These are phyloP conservation scores for Isoperla grammatica DNA, from an alignment of 2,888 invertebrate species.

Conservation along the genomic window DNA sequence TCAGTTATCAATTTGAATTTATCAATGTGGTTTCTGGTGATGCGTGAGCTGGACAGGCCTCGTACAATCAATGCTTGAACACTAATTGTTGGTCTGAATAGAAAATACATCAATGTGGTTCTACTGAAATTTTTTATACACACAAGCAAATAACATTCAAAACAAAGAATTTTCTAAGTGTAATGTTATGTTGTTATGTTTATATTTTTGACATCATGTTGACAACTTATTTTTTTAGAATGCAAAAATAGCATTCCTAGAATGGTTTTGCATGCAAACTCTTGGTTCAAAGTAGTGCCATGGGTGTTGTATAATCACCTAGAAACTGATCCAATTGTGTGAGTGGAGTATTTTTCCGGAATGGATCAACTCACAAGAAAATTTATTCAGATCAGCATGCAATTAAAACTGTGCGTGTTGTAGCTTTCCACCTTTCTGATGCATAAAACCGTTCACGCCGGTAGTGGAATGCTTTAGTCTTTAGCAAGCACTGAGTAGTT, in stretches of 20 bases:
- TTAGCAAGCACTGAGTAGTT: too few relatives aligned
- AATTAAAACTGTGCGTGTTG: too few relatives aligned
- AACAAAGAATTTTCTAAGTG: slow-evolving; percentile 34
- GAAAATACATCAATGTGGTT: slow-evolving; percentile 13
- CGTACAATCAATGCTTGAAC: background rate
- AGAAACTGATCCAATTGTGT: too few relatives aligned
- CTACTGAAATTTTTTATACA: background rate
- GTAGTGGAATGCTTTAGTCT: too few relatives aligned
- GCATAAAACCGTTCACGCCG: too few relatives aligned
- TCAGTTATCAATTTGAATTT: background rate
- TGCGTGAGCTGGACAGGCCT: slow-evolving; percentile 15
- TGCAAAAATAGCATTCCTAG: background rate
- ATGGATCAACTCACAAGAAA: too few relatives aligned
- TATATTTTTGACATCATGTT: slow-evolving; percentile 16
- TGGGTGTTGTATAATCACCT: too few relatives aligned
- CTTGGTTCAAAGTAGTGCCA: too few relatives aligned
- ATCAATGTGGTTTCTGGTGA: slow-evolving; percentile 23
- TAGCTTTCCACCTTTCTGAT: too few relatives aligned
- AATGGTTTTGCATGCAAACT: too few relatives aligned
- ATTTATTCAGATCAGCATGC: too few relatives aligned
- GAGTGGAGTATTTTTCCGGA: too few relatives aligned
- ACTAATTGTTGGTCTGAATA: background rate
- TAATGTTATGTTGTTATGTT: slow-evolving; percentile 24
- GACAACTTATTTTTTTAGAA: slow-evolving; percentile 33
- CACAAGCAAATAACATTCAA: slow-evolving; percentile 9